Conservation (phyloP, 2,797 vertebrate species). For the Lycodopsis pacificus region DNA sequence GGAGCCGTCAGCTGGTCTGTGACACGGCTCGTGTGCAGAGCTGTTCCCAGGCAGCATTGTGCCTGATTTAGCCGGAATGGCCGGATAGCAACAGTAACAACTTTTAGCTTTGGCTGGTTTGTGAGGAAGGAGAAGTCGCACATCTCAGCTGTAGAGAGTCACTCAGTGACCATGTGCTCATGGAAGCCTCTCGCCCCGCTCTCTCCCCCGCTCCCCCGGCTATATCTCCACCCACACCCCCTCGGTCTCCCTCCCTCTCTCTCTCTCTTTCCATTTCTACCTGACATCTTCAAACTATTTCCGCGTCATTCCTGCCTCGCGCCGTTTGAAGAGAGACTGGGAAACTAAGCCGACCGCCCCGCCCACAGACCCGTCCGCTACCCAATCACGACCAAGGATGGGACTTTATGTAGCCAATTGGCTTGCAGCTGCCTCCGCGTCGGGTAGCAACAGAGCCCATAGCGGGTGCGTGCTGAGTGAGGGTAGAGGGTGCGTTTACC, state of each 20-base stretch:
- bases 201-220: slow-evolving; percentile 13
- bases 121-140: slow-evolving; percentile 67
- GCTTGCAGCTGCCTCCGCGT: slow-evolving; percentile 82
- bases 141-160: slow-evolving; percentile 70
- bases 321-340: slow-evolving; percentile 78
- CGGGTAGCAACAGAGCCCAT: slow-evolving; percentile 88
- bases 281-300: slow-evolving; percentile 87
- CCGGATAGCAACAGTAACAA: slow-evolving; percentile 82
- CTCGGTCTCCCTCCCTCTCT: slow-evolving; percentile 3
- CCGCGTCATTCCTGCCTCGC: slow-evolving; percentile 84
- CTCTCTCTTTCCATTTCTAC: slow-evolving; percentile 76
- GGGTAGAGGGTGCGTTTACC: slow-evolving; percentile 62
- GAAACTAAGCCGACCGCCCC: slow-evolving; percentile 76
- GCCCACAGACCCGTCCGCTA: slow-evolving; percentile 66
- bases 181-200: slow-evolving; percentile 42
- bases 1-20: slow-evolving; percentile 63
- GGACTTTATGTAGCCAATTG: slow-evolving; percentile 78
- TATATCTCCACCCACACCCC: slow-evolving; percentile 30
- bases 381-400: slow-evolving; percentile 76
- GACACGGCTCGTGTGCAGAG: slow-evolving; percentile 62
- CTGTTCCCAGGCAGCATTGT: slow-evolving; percentile 83
- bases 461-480: slow-evolving; percentile 78
- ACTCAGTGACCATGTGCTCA: slow-evolving; percentile 70
- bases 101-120: slow-evolving; percentile 75
- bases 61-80: slow-evolving; percentile 79